A percentile compares a stretch with the other conserved stretches of the same genome.
Conservation (phyloP, 2,797 vertebrate genomes). For the Phyllotis vaccarum region DNA sequence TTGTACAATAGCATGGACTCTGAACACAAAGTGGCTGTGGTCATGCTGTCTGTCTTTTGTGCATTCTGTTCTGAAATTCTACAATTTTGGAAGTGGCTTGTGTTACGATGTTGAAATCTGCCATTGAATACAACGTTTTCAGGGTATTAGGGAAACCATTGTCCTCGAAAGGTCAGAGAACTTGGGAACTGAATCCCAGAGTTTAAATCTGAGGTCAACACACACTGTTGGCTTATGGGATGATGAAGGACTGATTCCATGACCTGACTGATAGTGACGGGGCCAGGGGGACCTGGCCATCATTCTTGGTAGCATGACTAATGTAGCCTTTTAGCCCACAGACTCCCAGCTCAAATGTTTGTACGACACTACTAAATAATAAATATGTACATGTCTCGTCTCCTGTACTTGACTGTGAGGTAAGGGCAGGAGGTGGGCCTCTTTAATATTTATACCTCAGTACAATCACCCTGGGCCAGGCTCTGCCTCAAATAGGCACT, state of each 20-base stretch:
- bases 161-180: background rate
- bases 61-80: background rate
- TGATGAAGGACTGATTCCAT: background rate
- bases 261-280: background rate
- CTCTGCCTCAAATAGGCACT: conserved; percentile 69
- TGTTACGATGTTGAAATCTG: background rate
- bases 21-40: background rate
- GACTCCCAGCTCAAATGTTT: conserved; percentile 60
- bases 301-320: background rate
- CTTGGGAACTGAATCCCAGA: background rate
- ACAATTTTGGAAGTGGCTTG: background rate
- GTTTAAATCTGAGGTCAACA: background rate
- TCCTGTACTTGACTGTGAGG: conserved; percentile 54
- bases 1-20: background rate
- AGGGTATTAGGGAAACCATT: background rate
- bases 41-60: background rate
- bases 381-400: conserved; percentile 71
- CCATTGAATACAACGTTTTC: background rate
- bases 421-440: conserved; percentile 64
- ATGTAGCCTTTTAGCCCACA: conserved; percentile 32
- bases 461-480: conserved; percentile 50
- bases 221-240: background rate
- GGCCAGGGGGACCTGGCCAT: conserved; percentile 9
- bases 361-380: conserved; percentile 76
- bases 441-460: conserved; percentile 79